Evolutionary conservation across 2,888 invertebrate species (phyloP).

Genomic region (Aporophyla lueneburgensis): DNA sequence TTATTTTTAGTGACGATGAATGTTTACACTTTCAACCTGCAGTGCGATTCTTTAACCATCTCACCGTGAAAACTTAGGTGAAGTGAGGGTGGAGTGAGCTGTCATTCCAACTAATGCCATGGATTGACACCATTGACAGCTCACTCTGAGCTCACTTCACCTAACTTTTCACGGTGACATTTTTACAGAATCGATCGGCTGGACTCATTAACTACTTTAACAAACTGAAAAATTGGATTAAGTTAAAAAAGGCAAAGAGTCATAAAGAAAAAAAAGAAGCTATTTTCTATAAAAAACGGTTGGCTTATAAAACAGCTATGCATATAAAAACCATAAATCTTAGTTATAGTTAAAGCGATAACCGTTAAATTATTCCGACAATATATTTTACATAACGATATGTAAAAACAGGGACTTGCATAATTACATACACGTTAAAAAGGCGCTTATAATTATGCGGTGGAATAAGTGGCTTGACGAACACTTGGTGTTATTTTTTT

Average conservation of each 20-base stretch:
- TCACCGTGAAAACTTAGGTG: too few relatives aligned
- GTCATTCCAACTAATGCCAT: too few relatives aligned
- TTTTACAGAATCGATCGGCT: too few relatives aligned
- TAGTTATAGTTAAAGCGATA: constrained; percentile 33
- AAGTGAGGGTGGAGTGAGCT: too few relatives aligned
- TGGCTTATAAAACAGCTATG: constrained; percentile 33
- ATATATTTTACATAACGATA: constrained; percentile 47
- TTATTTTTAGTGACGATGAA: background rate
- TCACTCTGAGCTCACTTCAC: too few relatives aligned
- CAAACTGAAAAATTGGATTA: background rate
- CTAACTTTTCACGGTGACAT: too few relatives aligned
- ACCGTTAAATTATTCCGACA: constrained; percentile 33
- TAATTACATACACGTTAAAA: constrained; percentile 46
- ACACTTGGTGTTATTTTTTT: background rate
- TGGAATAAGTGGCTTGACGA: constrained; percentile 3
- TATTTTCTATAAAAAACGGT: background rate
- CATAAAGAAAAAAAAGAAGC: background rate
- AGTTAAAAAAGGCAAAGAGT: too few relatives aligned
- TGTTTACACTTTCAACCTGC: background rate
- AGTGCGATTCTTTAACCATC: too few relatives aligned
- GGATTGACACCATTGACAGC: too few relatives aligned
- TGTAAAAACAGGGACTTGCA: constrained; percentile 43
- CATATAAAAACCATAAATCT: constrained; percentile 52
- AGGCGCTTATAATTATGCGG: constrained; percentile 33
- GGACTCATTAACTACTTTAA: background rate